These are phyloP conservation scores for Napeogenes sylphis DNA, from an alignment of 2,888 invertebrate species.

Conservation along the genomic window DNA sequence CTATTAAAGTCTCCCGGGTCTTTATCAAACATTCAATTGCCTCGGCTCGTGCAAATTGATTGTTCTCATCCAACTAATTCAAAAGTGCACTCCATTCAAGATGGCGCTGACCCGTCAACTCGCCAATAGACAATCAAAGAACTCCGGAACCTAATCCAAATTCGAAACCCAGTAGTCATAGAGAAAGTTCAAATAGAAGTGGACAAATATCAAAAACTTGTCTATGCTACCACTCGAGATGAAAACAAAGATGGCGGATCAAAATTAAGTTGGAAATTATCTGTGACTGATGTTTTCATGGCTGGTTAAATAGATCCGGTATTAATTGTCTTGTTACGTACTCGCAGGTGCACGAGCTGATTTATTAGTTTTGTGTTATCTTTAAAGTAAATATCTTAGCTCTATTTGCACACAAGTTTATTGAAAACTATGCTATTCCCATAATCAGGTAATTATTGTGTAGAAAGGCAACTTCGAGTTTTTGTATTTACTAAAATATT, in stretches of 20 bases:
- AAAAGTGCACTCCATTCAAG: constrained; percentile 42
- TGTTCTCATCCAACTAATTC: constrained; percentile 44
- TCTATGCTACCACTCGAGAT: constrained; percentile 16
- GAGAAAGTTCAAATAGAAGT: constrained; percentile 58
- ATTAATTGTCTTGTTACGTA: constrained; percentile 25
- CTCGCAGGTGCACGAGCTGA: constrained; percentile 22
- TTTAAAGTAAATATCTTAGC: constrained; percentile 1
- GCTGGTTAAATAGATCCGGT: constrained; percentile 25
- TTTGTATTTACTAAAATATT: too few relatives aligned
- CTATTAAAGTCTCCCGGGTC: constrained; percentile 1
- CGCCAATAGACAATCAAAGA: constrained; percentile 48
- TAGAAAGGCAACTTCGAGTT: not conserved
- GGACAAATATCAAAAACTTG: constrained; percentile 21
- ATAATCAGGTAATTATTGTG: not conserved
- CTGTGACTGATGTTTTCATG: constrained; percentile 31
- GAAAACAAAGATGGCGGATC: constrained; percentile 41
- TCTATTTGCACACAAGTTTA: not conserved
- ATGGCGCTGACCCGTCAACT: constrained; percentile 43
- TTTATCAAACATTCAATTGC: constrained; percentile 23
- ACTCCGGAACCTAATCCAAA: constrained; percentile 48
- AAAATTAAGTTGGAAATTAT: constrained; percentile 39
- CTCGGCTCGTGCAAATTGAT: constrained; percentile 30
- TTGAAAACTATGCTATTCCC: not conserved
- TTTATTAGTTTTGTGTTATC: constrained; percentile 1
- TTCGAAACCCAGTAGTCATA: constrained; percentile 50